A percentile compares a stretch with the other conserved stretches of the same genome.
Conservation (phyloP, 2,797 vertebrate genomes). For the Myotis findleyi region DNA sequence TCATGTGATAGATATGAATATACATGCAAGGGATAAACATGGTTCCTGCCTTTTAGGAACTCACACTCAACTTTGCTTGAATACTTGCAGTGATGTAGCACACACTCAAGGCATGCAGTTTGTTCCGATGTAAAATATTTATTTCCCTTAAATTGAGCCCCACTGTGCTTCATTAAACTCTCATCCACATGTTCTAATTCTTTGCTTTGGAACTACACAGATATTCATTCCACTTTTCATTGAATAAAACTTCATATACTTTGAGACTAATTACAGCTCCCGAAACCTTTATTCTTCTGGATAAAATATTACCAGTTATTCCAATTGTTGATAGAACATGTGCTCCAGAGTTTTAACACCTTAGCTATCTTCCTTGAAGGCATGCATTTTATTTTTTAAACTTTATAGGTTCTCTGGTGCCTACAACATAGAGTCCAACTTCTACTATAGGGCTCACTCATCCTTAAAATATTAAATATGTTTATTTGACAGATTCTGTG, state of each 20-base stretch:
- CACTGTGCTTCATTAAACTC: background rate
- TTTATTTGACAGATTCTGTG: background rate
- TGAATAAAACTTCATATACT: background rate
- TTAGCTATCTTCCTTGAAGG: background rate
- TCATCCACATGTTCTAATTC: background rate
- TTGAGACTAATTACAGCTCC: background rate
- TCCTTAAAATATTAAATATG: background rate
- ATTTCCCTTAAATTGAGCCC: background rate
- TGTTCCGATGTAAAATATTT: background rate
- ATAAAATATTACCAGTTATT: background rate
- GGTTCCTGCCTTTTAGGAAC: background rate
- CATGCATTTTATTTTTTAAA: background rate
- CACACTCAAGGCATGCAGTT: rapidly evolving
- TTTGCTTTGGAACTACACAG: background rate
- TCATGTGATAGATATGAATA: background rate
- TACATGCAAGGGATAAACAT: background rate
- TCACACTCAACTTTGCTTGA: background rate
- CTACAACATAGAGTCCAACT: background rate
- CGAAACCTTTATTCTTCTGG: constrained; percentile 3
- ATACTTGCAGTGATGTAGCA: background rate
- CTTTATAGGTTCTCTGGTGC: background rate
- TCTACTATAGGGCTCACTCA: background rate
- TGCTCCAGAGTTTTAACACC: background rate
- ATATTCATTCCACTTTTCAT: background rate
- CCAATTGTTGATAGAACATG: background rate